Evolutionary conservation across 2,797 vertebrate genomes (phyloP), one percentile per base, ranked within the genome.

Genomic region (Spondyliosoma cantharus): DNA sequence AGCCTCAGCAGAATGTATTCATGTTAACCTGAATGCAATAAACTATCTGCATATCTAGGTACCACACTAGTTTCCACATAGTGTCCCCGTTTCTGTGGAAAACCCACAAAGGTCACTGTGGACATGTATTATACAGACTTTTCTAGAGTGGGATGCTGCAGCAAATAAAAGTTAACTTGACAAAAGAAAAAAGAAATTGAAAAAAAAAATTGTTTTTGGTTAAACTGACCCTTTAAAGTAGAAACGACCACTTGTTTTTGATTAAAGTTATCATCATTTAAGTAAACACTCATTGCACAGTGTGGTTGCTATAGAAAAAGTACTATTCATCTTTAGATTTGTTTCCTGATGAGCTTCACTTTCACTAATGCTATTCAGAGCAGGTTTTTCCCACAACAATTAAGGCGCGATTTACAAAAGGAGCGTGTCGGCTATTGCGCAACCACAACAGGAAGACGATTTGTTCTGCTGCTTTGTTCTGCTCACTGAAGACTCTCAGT

Each of bases 401-500:
- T 37, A 37, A 37, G 37, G 9, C 37, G 7, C 37, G 37, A 37
- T 37, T 37, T 37, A 37, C 37, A 37, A 37, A 37, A 37, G 9
- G 37, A 11, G 37, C 8, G 9, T 37, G 37, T 9, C 37, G 8
- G 9, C 37, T 37, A 37, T 37, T 37, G 9, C 37, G 7, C 37
- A 37, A 37, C 37, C 37, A 11, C 37, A 37, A 37, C 37, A 11
- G 37, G 37, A 37, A 37, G 37, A 37, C 7, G 37, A 37, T 37
- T 37, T 37, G 37, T 37, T 37, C 37, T 37, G 37, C 37, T 37
- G 37, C 37, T 37, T 37, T 37, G 37, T 37, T 37, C 7, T 59
- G n/a, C 69, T 58, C 37, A 19, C 2, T 48, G 42, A 54, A 25
- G 49, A 62, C 45, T 48, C 52, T 75, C 45, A 29, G 29, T 48